Conservation (phyloP, 2,113 vertebrate species). For the Dendrocopos noguchii region DNA sequence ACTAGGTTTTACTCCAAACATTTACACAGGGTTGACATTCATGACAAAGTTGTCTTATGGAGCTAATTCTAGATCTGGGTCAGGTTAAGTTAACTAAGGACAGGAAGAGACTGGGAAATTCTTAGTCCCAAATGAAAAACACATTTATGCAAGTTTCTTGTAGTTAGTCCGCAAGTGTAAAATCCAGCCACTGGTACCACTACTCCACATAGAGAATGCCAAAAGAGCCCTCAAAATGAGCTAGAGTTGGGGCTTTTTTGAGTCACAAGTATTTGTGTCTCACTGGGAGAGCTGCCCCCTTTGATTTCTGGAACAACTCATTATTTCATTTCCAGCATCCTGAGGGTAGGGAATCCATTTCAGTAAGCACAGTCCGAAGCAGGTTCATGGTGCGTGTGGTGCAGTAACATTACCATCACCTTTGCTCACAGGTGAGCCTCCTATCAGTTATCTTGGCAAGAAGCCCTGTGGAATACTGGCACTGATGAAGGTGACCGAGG, state of each 20-base stretch:
- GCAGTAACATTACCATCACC: not conserved
- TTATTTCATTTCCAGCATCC: not conserved
- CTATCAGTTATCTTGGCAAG: not conserved
- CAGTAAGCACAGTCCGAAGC: not conserved
- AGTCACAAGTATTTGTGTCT: not conserved
- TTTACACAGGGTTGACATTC: not conserved
- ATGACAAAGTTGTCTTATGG: not conserved
- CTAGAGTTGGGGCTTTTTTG: not conserved
- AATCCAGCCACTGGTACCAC: not conserved
- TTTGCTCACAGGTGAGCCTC: not conserved
- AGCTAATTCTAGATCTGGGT: not conserved
- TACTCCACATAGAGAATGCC: not conserved
- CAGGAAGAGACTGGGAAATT: not conserved
- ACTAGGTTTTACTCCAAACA: not conserved
- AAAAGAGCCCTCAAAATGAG: not conserved
- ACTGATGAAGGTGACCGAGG: not conserved
- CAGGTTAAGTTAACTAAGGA: not conserved
- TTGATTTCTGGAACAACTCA: not conserved
- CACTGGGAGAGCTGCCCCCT: not conserved
- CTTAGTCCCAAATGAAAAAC: not conserved
- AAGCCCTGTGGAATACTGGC: accelerated
- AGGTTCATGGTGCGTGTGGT: not conserved
- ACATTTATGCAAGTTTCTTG: not conserved
- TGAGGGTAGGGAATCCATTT: not conserved
- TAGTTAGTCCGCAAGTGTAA: not conserved